These are phyloP conservation scores for Toxotes jaculatrix DNA, from an alignment of 2,113 vertebrate genomes.

Conservation along the genomic window DNA sequence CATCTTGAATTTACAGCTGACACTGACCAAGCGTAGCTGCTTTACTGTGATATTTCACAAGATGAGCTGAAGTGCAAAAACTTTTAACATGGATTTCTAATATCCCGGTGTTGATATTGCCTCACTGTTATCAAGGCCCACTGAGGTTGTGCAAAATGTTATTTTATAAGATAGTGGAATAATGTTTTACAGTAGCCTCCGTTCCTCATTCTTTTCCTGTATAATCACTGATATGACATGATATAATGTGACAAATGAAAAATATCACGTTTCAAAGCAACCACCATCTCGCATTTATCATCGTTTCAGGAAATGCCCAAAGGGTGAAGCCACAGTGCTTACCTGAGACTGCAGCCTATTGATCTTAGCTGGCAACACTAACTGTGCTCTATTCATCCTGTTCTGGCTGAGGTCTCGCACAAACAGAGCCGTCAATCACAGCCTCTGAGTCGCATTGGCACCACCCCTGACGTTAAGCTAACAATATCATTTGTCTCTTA, in stretches of 20 bases:
- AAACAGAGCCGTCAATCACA: slow-evolving; percentile 80
- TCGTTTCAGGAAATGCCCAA: slow-evolving; percentile 69
- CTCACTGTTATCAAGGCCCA: slow-evolving; percentile 72
- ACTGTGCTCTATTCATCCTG: slow-evolving; percentile 75
- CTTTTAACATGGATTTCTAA: slow-evolving; percentile 72
- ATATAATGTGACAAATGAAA: slow-evolving; percentile 78
- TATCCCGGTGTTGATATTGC: slow-evolving; percentile 78
- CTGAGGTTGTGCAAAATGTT: slow-evolving; percentile 70
- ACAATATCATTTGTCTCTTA: slow-evolving; percentile 72
- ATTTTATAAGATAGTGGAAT: slow-evolving; percentile 73
- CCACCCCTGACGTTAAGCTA: slow-evolving; percentile 74
- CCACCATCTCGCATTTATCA: slow-evolving; percentile 69
- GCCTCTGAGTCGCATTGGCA: slow-evolving; percentile 50
- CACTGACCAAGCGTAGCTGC: not conserved
- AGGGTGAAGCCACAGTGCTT: slow-evolving; percentile 69
- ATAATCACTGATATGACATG: slow-evolving; percentile 78
- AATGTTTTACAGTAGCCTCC: slow-evolving; percentile 54
- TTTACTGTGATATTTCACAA: slow-evolving; percentile 62
- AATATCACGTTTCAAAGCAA: slow-evolving; percentile 72
- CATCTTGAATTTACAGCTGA: slow-evolving; percentile 35
- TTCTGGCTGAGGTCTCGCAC: slow-evolving; percentile 67
- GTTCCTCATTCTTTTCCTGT: slow-evolving; percentile 61
- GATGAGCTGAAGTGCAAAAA: slow-evolving; percentile 49
- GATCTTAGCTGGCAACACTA: slow-evolving; percentile 76
- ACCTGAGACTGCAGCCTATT: slow-evolving; percentile 76